Conservation (phyloP, 2,113 vertebrate genomes). For the Taxidea taxus region DNA sequence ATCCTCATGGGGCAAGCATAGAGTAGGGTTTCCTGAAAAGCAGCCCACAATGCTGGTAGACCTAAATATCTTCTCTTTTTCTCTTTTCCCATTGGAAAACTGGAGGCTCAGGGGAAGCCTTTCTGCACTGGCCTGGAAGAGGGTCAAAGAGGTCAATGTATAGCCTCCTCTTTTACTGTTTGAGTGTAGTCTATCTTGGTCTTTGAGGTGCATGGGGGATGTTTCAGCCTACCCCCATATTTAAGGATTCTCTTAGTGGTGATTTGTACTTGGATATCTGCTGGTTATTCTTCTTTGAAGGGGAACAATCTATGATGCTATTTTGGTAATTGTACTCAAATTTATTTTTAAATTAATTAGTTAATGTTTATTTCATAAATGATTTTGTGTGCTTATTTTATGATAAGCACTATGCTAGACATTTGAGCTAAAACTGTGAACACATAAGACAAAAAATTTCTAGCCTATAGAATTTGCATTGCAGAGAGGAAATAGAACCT, state of each 20-base stretch:
- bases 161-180: neutral
- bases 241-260: neutral
- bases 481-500: neutral
- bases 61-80: neutral
- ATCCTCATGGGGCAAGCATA: neutral
- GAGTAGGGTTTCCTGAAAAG: neutral
- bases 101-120: neutral
- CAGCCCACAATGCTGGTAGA: neutral
- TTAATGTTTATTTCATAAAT: neutral
- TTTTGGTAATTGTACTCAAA: neutral
- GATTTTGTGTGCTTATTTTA: neutral
- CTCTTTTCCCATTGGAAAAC: neutral
- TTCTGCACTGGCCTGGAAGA: neutral
- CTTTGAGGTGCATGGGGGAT: neutral
- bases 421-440: neutral
- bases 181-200: neutral
- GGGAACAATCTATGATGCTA: neutral
- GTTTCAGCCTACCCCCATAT: neutral
- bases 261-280: neutral
- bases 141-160: neutral
- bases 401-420: neutral
- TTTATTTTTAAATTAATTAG: neutral
- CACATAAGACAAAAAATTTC: neutral
- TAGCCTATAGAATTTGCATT: neutral
- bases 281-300: neutral